Evolutionary conservation across 2,113 vertebrate genomes (phyloP).

Genomic region (Thomomys bottae): DNA sequence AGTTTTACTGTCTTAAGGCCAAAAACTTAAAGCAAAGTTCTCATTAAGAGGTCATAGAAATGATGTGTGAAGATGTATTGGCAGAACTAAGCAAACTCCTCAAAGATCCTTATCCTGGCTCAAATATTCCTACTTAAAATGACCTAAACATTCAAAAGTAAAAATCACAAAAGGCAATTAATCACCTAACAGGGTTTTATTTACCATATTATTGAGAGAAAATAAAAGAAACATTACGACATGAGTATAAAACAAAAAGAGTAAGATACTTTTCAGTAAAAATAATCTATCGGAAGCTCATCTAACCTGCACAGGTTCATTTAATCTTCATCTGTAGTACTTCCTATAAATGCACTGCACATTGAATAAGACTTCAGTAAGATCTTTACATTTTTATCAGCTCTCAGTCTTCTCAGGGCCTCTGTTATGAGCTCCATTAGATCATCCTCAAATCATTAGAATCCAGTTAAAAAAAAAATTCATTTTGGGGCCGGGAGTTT

Average conservation of each 20-base stretch:
- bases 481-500: too few relatives aligned
- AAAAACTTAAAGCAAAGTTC: neutral
- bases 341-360: neutral
- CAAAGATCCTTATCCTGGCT: neutral
- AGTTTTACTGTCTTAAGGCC: neutral
- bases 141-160: neutral
- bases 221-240: neutral
- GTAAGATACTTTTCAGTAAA: neutral
- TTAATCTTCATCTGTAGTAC: neutral
- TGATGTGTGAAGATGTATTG: neutral
- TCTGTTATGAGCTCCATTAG: neutral
- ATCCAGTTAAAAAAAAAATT: too few relatives aligned
- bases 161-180: neutral
- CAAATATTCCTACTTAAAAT: neutral
- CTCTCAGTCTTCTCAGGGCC: neutral
- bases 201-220: neutral
- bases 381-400: neutral
- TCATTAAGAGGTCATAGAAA: neutral
- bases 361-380: neutral
- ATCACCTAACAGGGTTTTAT: neutral
- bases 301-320: neutral
- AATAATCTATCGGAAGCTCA: neutral
- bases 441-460: neutral
- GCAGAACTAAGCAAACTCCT: conserved; percentile 15
- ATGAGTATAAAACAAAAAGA: neutral